Evolutionary conservation across 2,797 vertebrate species (phyloP).

Genomic region (Anniella stebbinsi): DNA sequence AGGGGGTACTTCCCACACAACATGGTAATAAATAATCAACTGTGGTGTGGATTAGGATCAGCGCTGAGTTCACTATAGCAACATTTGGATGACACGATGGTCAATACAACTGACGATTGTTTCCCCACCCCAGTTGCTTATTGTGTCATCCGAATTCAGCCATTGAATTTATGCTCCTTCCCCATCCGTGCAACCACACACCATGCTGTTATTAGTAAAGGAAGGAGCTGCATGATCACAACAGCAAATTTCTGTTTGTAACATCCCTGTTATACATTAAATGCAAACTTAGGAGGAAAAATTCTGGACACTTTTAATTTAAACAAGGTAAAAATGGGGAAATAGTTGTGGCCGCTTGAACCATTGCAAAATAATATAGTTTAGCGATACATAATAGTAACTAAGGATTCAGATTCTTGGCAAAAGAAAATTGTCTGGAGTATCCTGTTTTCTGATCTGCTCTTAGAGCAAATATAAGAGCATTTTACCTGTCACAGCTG

Average conservation of each 20-base stretch:
- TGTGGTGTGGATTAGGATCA: too few relatives aligned
- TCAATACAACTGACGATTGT: too few relatives aligned
- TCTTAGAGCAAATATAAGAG: slow-evolving; percentile 10
- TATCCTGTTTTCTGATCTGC: not conserved
- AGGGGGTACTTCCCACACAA: too few relatives aligned
- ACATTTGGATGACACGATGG: too few relatives aligned
- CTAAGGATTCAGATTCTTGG: not conserved
- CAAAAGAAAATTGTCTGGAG: not conserved
- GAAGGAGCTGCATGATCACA: not conserved
- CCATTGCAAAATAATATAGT: not conserved
- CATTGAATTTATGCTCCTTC: too few relatives aligned
- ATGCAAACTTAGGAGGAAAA: not conserved
- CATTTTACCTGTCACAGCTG: slow-evolving; percentile 23
- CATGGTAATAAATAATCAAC: too few relatives aligned
- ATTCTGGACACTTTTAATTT: not conserved
- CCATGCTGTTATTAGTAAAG: not conserved
- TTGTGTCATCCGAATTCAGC: too few relatives aligned
- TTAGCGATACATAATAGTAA: not conserved
- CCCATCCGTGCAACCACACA: too few relatives aligned
- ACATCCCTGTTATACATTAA: not conserved
- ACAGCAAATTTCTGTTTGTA: not conserved
- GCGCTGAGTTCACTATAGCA: too few relatives aligned
- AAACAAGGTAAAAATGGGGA: not conserved
- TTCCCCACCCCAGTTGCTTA: too few relatives aligned
- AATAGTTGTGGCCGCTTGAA: not conserved